Percentiles rank a stretch among this genome's conserved stretches.
These are phyloP conservation scores for Peromyscus polionotus DNA, from an alignment of 2,113 vertebrate genomes.

Conservation along the genomic window DNA sequence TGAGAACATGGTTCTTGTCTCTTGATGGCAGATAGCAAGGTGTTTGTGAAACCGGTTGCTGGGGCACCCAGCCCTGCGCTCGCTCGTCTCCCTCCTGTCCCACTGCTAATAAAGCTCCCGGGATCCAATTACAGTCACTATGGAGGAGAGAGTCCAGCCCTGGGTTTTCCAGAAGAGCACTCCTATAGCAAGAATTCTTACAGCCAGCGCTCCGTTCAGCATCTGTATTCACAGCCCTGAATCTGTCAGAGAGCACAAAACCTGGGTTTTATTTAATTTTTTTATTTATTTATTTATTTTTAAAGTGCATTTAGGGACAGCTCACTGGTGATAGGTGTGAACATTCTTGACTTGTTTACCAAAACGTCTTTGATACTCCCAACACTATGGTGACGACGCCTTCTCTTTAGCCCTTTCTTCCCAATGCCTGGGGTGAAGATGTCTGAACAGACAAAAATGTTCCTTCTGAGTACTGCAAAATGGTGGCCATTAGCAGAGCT, in stretches of 20 bases:
- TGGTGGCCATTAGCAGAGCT: not conserved
- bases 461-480: slow-evolving; percentile 46
- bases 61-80: not conserved
- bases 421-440: slow-evolving; percentile 36
- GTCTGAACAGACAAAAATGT: slow-evolving; percentile 37
- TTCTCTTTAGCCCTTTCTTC: slow-evolving; percentile 48
- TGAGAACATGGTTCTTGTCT: slow-evolving; percentile 10
- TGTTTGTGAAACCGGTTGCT: slow-evolving; percentile 70
- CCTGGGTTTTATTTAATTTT: not conserved
- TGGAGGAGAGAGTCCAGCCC: slow-evolving; percentile 43
- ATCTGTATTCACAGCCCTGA: not conserved
- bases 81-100: not conserved
- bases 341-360: slow-evolving; percentile 61
- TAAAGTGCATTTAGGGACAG: too few species aligned
- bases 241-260: not conserved
- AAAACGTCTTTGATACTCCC: slow-evolving; percentile 61
- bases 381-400: slow-evolving; percentile 8
- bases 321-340: not conserved
- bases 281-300: not conserved
- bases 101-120: slow-evolving; percentile 68
- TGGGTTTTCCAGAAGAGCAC: not conserved
- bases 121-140: slow-evolving; percentile 74
- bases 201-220: not conserved
- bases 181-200: not conserved
- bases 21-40: not conserved